Evolutionary conservation across 2,113 vertebrate genomes (phyloP), one percentile per base, ranked within the genome.

Genomic region (Ploceus nigricollis): DNA sequence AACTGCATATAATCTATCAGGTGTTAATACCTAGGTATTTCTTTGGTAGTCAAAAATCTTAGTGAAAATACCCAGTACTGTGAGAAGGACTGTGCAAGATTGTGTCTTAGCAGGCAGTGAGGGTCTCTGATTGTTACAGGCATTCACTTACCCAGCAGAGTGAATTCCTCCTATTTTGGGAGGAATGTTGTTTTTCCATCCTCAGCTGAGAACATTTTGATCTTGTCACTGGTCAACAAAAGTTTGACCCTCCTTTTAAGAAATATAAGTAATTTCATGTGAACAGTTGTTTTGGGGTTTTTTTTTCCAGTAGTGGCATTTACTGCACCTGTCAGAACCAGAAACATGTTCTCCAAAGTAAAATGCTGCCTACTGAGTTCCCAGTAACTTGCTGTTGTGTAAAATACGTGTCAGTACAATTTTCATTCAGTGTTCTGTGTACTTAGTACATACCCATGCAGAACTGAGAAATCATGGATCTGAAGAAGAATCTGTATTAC

Each of bases 161-260:
- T 57, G 16, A 79, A 75, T 93, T 90, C 82, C 45, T 84, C 51
- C 86, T 94, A 14, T 90, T 96, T 96, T 75, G 51, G 82, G 72
- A 85, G 60, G 85, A 91, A 94, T 70, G 56, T 71, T 95, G 20
- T 81, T 96, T 95, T 96, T 71, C 79, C 64, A 57, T 89, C 56
- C 39, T 90, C 44, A 56, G 22, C 71, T 92, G 85, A 96, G 86
- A 90, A 96, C 60, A 30, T 83, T 92, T 94, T 95, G 92, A 81
- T 68, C 71, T 92, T 54, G 64, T 70, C 78, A 37, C 56, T 35
- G 39, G 42, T 48, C 31, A 90, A n/a, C 78, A 73, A 63, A 95
- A 66, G 40, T 25, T 44, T 94, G 58, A 83, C 19, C 50, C 42
- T 66, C 45, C 42, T 82, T 82, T 61, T 65, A 48, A 79, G 39